phyloP scores from a whole-genome alignment of 1,140 invertebrate species.

The fruit fly (Drosophila melanogaster) region DNA sequence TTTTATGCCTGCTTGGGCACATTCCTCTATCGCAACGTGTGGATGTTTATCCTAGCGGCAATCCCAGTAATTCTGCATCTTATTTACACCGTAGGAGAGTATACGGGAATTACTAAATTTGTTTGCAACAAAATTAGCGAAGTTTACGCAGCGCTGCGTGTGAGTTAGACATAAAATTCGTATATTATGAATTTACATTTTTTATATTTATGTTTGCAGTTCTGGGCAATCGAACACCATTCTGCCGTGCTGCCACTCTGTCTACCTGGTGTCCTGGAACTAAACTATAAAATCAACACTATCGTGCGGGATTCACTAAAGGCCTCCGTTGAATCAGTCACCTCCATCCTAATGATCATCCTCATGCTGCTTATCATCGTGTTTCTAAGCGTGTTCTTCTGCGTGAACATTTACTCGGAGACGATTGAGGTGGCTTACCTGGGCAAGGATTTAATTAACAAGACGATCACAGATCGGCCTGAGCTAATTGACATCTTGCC shows the following conservation, averaged over 20 bases:
- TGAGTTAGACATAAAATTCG: conserved; percentile 8
- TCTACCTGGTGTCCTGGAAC: conserved; percentile 86
- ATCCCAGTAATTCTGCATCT: conserved; percentile 78
- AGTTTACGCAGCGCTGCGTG: conserved; percentile 53
- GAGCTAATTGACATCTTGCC: conserved; percentile 91
- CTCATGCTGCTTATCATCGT: conserved; percentile 88
- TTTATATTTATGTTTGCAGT: conserved; percentile 5
- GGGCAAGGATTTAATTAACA: conserved; percentile 94
- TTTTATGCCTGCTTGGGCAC: conserved; percentile 81
- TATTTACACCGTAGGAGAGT: conserved; percentile 59
- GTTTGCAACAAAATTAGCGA: conserved; percentile 58
- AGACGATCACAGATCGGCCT: conserved; percentile 94
- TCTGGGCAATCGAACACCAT: conserved; percentile 85
- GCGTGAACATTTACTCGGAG: conserved; percentile 95
- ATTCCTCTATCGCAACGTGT: conserved; percentile 79
- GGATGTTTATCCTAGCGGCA: conserved; percentile 79
- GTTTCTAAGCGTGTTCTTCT: conserved; percentile 83
- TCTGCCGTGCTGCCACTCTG: conserved; percentile 87
- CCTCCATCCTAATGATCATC: conserved; percentile 87
- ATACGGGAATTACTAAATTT: conserved; percentile 75
- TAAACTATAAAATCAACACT: conserved; percentile 85
- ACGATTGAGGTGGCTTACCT: conserved; percentile 96
- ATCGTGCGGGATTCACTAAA: conserved; percentile 85
- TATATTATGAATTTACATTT: neutral
- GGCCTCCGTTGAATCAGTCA: conserved; percentile 87